A percentile compares a stretch with the other conserved stretches of the same genome.
Evolutionary conservation across 2,888 invertebrate genomes (phyloP).

Genomic region (Andrena bucephala): DNA sequence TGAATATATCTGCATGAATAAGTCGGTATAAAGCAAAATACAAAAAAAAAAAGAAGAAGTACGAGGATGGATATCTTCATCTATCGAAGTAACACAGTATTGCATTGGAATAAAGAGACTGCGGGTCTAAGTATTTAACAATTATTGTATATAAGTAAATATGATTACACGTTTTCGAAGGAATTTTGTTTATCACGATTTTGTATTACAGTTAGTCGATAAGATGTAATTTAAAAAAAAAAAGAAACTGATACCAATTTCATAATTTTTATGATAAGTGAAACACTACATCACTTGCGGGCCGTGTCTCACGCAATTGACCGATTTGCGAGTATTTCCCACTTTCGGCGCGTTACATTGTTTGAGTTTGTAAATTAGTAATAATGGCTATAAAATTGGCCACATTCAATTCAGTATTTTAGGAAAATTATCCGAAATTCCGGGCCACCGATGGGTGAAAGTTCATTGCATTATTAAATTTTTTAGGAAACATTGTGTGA

Average conservation of each 20-base stretch:
- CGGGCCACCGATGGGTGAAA: not conserved
- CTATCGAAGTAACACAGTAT: conserved; percentile 73
- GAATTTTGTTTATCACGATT: conserved; percentile 74
- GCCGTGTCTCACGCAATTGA: not conserved
- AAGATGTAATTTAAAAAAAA: conserved; percentile 46
- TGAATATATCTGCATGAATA: conserved; percentile 4
- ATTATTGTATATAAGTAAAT: conserved; percentile 81
- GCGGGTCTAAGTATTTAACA: conserved; percentile 79
- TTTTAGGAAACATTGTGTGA: conserved; percentile 39
- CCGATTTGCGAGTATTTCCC: conserved; percentile 1
- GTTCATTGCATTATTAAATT: conserved; percentile 25
- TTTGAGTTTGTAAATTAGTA: no score
- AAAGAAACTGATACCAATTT: conserved; percentile 65
- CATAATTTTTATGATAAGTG: conserved; percentile 31
- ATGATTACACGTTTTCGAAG: conserved; percentile 78
- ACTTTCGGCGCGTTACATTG: not conserved
- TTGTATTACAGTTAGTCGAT: conserved; percentile 57
- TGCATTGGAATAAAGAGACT: conserved; percentile 80
- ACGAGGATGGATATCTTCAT: not conserved
- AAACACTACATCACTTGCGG: conserved; percentile 13
- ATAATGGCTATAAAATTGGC: no score
- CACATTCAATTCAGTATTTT: conserved; percentile 2
- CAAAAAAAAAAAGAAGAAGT: not conserved
- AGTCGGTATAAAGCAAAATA: not conserved
- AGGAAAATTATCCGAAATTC: not conserved